Base-by-base conservation (phyloP, 2,113 vertebrate species). In the Etheostoma spectabile region DNA sequence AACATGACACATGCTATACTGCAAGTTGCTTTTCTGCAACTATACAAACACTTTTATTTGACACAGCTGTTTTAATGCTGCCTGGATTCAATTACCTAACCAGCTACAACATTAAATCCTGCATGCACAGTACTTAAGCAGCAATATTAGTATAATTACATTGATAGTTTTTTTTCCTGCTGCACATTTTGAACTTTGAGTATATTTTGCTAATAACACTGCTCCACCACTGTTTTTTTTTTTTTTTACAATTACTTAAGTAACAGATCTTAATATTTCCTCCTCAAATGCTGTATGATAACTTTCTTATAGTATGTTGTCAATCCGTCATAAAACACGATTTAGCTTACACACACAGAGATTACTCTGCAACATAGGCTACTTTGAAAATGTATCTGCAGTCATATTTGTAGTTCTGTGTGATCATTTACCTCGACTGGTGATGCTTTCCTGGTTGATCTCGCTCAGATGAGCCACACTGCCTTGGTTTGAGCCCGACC, bases 401-500 rank as follows among this genome's bases (percentile, higher is more conserved):
- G 68, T 7, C 22, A 33, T 46, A 24, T 11, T 52, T 79, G 65
- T 55, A 13, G 79, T 55, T 19, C 72, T 74, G 65, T 94, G 64
- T 52, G 10, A 57, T 56, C 42, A 67, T 77, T 77, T 95, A 96
- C 94, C 95, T 94, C 94, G 89, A 90, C 95, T 96, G 86, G 94
- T 95, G 89, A 96, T 95, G 89, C 98, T 91, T 86, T 99, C 97
- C 92, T 99, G 98, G 92, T 99, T 99, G 89, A 97, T 96, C 81
- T 99, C 98, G 6, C 97, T 97, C 94, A 98, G 94, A 94, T 97
- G 95, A 76, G 95, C 96, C 85, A 97, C 87, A 3, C 97, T 98
- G 88, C 98, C 98, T 91, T 98, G 97, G 87, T 97, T 96, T 3
- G 97, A 99, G 38, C 97, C 97, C n/a, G 97, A 97, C 80, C 96